Evolutionary conservation across 2,113 vertebrate genomes (phyloP), one percentile per base, ranked within the genome.

Genomic region (Prunella himalayana): DNA sequence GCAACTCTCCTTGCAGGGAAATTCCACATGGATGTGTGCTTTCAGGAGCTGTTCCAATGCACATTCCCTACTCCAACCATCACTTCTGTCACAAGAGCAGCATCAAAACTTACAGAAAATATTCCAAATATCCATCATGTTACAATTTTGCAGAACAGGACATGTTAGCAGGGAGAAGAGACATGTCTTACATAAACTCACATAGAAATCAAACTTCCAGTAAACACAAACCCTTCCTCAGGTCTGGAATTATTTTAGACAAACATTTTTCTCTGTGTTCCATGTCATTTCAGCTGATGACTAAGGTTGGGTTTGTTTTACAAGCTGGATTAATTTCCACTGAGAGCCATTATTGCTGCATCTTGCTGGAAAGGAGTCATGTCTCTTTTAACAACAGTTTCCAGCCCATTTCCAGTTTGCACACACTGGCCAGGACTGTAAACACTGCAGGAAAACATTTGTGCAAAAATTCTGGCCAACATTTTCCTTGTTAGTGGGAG

Each of bases 391-490:
- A 82, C 1, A n/a, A 31, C 80, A 63, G 30, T 82, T 91, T 80
- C 87, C 90, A 92, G 87, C 57, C 94, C 75, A 51, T 61, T 96
- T 95, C 89, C 90, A 92, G 78, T 88, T 90, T 79, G 88, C 75
- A 59, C 1, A 35, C 64, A 23, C 82, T 41, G 42, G 85, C 94
- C 94, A 82, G 79, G 50, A 45, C 87, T 59, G 85, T 66, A 94
- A 95, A 92, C 82, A 80, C 56, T 21, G 59, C 7, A 88, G 85
- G 93, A 90, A 95, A 97, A 86, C 71, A 90, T 80, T 77, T 41
- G 66, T 91, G 79, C 92, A 82, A 50, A 50, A 92, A 66, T 22
- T 35, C 93, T 31, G 54, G 79, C 89, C 91, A 88, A 59, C 35
- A 10, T 59, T 92, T 76, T 45, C 5, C 1, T 63, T 57, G 45